These are phyloP conservation scores for Hylomyscus alleni DNA, from an alignment of 2,797 vertebrate genomes.

Conservation along the genomic window DNA sequence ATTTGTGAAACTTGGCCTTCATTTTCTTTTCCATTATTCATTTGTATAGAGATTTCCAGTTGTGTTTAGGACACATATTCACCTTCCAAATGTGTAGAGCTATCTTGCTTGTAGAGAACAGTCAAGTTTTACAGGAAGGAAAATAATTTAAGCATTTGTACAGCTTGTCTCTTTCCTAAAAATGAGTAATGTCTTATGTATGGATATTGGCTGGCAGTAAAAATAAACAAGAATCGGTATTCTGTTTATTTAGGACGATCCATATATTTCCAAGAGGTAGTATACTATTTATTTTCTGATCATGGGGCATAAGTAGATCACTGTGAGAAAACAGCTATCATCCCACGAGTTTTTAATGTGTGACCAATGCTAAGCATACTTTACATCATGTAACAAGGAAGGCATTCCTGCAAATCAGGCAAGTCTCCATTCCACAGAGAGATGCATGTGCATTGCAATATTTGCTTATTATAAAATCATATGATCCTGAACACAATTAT, in stretches of 20 bases:
- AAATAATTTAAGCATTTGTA: background rate
- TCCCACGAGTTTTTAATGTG: slow-evolving; percentile 18
- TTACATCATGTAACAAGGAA: slow-evolving; percentile 7
- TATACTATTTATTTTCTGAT: background rate
- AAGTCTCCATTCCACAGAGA: background rate
- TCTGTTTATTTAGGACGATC: background rate
- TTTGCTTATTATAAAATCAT: background rate
- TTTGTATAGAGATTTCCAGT: background rate
- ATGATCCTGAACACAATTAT: background rate
- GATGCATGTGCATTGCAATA: background rate
- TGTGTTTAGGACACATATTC: background rate
- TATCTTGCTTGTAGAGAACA: background rate
- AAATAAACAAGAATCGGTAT: background rate
- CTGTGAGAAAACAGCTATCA: background rate
- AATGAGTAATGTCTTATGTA: background rate
- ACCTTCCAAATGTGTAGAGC: background rate
- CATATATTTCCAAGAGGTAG: background rate
- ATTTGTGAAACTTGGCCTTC: background rate
- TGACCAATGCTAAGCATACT: background rate
- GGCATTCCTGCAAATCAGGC: background rate
- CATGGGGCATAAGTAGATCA: background rate
- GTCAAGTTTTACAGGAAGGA: background rate
- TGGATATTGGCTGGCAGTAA: background rate
- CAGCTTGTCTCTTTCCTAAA: slow-evolving; percentile 20
- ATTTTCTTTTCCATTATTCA: background rate